A percentile compares a stretch with the other conserved stretches of the same genome.
These are phyloP conservation scores for Eumeta japonica DNA, from an alignment of 1,140 invertebrate species.

Conservation along the genomic window DNA sequence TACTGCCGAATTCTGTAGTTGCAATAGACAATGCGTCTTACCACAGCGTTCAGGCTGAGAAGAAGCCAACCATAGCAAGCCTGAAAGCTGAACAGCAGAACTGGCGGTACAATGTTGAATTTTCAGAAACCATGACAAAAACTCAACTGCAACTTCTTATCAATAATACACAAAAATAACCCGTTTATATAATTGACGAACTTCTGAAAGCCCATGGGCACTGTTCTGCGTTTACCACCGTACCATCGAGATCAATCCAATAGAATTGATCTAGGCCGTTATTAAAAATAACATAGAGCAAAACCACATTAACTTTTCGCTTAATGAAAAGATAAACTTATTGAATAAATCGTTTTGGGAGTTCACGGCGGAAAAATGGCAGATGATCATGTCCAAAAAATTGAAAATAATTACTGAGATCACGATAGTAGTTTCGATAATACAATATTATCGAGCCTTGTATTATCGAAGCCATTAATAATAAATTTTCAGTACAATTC, in stretches of 20 bases:
- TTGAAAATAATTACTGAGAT: constrained; percentile 2
- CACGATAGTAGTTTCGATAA: constrained; percentile 3
- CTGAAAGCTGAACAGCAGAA: constrained; percentile 11
- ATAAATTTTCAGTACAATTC: no score
- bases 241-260: no score
- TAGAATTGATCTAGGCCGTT: not conserved
- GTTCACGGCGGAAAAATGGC: constrained; percentile 1
- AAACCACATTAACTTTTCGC: no score
- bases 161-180: not conserved
- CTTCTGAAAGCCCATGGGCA: not conserved
- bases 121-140: no score
- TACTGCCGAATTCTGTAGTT: constrained; percentile 4
- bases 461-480: no score
- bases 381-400: constrained; percentile 4
- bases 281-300: no score
- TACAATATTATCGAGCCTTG: no score
- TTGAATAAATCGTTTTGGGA: not conserved
- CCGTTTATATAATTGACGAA: not conserved
- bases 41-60: constrained; percentile 12
- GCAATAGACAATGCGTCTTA: constrained; percentile 19
- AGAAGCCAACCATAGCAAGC: constrained; percentile 15
- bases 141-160: no score
- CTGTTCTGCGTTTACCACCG: no score
- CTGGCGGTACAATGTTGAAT: constrained; percentile 8
- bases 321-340: no score